These are phyloP conservation scores for Sebastes wilsoni DNA, from an alignment of 2,797 vertebrate species.

Conservation along the genomic window DNA sequence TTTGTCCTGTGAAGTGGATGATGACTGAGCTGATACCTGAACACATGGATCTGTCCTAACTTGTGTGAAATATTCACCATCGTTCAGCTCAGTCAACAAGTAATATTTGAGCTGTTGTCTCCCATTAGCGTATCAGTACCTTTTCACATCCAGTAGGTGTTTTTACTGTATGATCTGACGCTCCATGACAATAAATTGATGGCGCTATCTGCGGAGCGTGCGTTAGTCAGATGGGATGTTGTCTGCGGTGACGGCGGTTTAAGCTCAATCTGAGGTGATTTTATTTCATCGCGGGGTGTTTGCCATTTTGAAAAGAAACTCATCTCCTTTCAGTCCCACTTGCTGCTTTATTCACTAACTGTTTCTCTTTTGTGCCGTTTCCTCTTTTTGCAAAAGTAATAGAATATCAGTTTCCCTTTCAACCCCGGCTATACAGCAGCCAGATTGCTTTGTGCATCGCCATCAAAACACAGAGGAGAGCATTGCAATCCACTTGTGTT, in stretches of 20 bases:
- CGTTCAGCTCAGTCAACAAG: slow-evolving; percentile 4
- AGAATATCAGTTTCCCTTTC: slow-evolving; percentile 79
- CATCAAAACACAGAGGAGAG: slow-evolving; percentile 73
- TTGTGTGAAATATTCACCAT: neutral
- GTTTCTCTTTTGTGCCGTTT: slow-evolving; percentile 71
- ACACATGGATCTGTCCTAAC: slow-evolving; percentile 9
- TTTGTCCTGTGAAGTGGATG: slow-evolving; percentile 28
- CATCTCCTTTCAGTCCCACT: slow-evolving; percentile 72
- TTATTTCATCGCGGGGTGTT: slow-evolving; percentile 59
- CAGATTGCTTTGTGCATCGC: slow-evolving; percentile 77
- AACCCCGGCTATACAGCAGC: slow-evolving; percentile 60
- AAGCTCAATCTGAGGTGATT: slow-evolving; percentile 63
- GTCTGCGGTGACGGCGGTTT: slow-evolving; percentile 56
- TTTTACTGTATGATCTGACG: slow-evolving; percentile 17
- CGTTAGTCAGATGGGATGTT: slow-evolving; percentile 39
- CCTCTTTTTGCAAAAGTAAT: slow-evolving; percentile 75
- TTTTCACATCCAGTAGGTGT: slow-evolving; percentile 9
- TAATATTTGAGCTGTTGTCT: slow-evolving; percentile 12
- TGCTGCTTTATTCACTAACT: slow-evolving; percentile 76
- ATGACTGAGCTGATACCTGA: slow-evolving; percentile 7
- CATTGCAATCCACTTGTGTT: slow-evolving; percentile 75
- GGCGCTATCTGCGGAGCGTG: slow-evolving; percentile 15
- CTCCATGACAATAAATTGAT: neutral
- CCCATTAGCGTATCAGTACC: neutral
- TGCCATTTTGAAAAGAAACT: slow-evolving; percentile 67